These are phyloP conservation scores for Pterocles gutturalis DNA, from an alignment of 2,113 vertebrate genomes.

Conservation along the genomic window DNA sequence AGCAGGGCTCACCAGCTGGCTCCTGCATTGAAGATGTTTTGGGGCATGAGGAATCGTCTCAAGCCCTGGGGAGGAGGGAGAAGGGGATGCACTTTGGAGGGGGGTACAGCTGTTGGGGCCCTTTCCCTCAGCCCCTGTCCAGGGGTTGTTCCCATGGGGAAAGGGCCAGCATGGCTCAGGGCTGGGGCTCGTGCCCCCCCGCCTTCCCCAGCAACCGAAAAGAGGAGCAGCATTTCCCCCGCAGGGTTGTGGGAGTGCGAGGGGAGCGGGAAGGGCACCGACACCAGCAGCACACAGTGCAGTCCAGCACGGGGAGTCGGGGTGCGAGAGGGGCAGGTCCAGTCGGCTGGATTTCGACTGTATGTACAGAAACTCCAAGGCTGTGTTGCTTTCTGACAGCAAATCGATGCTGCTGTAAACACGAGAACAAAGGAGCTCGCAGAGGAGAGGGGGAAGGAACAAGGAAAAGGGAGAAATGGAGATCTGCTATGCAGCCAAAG, in stretches of 20 bases:
- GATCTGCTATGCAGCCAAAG: neutral
- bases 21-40: neutral
- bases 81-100: neutral
- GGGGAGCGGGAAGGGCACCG: neutral
- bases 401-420: conserved; percentile 70
- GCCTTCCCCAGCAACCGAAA: neutral
- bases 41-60: neutral
- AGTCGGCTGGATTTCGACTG: neutral
- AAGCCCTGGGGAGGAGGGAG: neutral
- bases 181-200: accelerated
- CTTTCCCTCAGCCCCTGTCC: neutral
- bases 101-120: neutral
- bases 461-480: conserved; percentile 41
- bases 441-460: conserved; percentile 56
- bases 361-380: conserved; percentile 33
- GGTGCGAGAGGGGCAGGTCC: neutral
- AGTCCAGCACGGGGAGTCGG: accelerated
- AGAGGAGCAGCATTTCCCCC: neutral
- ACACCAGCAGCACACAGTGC: neutral
- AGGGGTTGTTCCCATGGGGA: too few species aligned
- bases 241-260: accelerated
- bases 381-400: conserved; percentile 54
- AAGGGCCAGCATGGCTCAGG: neutral
- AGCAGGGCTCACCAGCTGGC: neutral
- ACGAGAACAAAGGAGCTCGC: conserved; percentile 63